Conservation (phyloP, 1,140 invertebrate genomes). For the Plodia interpunctella region DNA sequence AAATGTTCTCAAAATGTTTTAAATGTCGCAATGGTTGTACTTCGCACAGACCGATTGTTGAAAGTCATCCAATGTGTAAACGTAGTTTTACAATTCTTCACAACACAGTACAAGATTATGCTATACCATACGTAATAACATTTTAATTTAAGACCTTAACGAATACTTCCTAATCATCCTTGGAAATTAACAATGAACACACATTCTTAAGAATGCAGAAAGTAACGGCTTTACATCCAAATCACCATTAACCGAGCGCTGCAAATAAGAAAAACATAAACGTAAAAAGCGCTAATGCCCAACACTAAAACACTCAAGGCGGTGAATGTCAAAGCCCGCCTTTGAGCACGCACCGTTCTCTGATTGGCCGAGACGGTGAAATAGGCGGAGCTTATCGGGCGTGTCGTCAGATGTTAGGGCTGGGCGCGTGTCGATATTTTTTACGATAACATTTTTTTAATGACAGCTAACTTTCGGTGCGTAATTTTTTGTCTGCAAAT, state of each 20-base stretch:
- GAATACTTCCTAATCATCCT: too few species aligned
- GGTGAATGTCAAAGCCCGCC: constrained; percentile 36
- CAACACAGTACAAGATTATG: too few species aligned
- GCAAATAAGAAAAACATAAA: constrained; percentile 46
- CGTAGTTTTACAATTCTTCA: too few species aligned
- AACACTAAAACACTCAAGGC: constrained; percentile 64
- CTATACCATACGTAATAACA: too few species aligned
- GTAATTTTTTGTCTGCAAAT: not conserved
- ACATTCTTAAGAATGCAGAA: constrained; percentile 2
- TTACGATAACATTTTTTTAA: constrained; percentile 27
- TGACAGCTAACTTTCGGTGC: not conserved
- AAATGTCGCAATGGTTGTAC: too few species aligned
- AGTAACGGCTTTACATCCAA: constrained; percentile 43
- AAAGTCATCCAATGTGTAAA: too few species aligned
- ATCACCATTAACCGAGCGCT: constrained; percentile 39
- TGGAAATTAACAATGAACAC: not conserved
- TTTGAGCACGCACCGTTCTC: constrained; percentile 20
- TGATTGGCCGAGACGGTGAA: constrained; percentile 47
- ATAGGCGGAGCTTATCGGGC: constrained; percentile 48
- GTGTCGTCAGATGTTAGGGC: constrained; percentile 42
- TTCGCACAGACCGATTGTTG: too few species aligned
- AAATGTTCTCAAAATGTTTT: too few species aligned
- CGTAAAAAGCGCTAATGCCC: constrained; percentile 57
- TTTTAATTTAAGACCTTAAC: too few species aligned
- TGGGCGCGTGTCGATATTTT: constrained; percentile 61